These are phyloP conservation scores for Phortica okadai DNA, from an alignment of 2,888 invertebrate species.

Conservation along the genomic window DNA sequence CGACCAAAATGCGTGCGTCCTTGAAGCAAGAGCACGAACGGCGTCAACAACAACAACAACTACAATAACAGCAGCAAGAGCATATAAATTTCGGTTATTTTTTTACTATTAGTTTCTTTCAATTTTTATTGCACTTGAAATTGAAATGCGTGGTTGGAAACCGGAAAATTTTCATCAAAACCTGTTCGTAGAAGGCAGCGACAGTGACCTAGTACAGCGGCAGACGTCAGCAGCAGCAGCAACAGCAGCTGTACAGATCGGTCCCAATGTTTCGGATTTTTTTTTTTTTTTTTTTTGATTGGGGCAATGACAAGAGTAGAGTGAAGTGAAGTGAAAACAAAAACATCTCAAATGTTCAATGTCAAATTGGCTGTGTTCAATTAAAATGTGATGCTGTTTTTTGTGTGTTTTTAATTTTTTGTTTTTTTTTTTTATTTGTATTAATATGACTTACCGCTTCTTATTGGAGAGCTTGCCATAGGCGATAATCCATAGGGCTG, in stretches of 20 bases:
- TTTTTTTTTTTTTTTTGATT: too few species aligned
- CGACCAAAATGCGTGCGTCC: too few species aligned
- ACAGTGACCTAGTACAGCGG: background rate
- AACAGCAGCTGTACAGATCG: background rate
- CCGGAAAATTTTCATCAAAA: background rate
- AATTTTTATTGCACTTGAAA: background rate
- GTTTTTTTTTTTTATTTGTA: background rate
- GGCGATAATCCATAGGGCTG: conserved; percentile 80
- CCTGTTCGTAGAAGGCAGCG: background rate
- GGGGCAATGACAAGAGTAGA: too few species aligned
- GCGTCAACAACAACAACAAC: too few species aligned
- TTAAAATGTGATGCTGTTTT: background rate
- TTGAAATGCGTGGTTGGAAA: background rate
- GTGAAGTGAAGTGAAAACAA: too few species aligned
- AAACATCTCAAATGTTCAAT: too few species aligned
- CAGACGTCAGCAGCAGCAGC: background rate
- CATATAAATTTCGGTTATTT: too few species aligned
- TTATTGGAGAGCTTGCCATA: conserved; percentile 78
- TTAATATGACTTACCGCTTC: conserved; percentile 72
- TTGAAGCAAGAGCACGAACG: too few species aligned
- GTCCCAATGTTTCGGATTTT: too few species aligned
- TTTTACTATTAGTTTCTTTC: too few species aligned
- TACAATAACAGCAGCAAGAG: too few species aligned
- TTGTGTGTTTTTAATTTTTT: background rate
- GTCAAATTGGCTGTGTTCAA: background rate